phyloP scores from a whole-genome alignment of 2,113 vertebrate genomes.

The Microcebus ravelobensis region DNA sequence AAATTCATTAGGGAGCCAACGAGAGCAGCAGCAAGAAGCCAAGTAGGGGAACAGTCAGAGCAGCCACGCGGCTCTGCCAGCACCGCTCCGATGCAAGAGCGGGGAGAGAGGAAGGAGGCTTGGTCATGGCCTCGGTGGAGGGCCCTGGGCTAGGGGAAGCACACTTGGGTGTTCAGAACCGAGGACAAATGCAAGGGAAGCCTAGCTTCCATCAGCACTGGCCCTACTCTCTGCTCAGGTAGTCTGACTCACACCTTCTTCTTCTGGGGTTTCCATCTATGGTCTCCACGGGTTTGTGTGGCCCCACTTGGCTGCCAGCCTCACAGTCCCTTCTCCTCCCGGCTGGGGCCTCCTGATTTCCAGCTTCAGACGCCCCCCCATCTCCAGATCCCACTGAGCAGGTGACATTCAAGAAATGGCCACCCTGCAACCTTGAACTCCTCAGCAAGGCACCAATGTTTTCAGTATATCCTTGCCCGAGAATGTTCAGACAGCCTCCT shows the following conservation, averaged over 20 bases:
- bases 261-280: not conserved
- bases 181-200: not conserved
- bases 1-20: not conserved
- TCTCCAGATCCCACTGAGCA: not conserved
- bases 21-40: not conserved
- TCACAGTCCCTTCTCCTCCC: not conserved
- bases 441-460: not conserved
- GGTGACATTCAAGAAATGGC: not conserved
- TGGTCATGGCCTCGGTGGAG: not conserved
- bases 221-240: not conserved
- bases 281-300: rapidly evolving
- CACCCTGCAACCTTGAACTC: not conserved
- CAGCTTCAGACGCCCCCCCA: not conserved
- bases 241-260: not conserved
- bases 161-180: rapidly evolving
- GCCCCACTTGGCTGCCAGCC: not conserved
- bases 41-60: not conserved
- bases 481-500: not conserved
- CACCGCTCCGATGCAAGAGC: not conserved
- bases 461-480: not conserved
- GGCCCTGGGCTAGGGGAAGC: not conserved
- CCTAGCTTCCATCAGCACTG: not conserved
- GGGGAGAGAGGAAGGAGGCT: not conserved
- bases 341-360: not conserved
- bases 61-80: not conserved